Percentiles rank a stretch among this genome's conserved stretches.
These are phyloP conservation scores for Pyralis farinalis DNA, from an alignment of 2,888 invertebrate genomes.

Conservation along the genomic window DNA sequence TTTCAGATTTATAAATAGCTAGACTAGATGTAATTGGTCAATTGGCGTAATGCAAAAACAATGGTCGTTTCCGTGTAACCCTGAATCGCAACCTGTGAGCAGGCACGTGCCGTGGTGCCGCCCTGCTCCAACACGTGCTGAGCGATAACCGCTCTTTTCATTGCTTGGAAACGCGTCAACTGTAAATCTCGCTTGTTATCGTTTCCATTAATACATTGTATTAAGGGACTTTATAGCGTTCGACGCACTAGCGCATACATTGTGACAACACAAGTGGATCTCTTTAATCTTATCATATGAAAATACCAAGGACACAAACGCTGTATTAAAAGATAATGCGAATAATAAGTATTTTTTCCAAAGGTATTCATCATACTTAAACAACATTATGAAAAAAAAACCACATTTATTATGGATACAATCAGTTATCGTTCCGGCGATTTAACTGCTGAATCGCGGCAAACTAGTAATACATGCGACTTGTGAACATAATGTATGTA, in stretches of 20 bases:
- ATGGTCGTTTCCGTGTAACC: conserved; percentile 29
- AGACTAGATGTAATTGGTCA: background rate
- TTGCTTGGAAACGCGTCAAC: conserved; percentile 41
- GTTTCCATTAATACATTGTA: conserved; percentile 24
- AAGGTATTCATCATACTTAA: too few relatives aligned
- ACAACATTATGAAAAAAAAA: too few relatives aligned
- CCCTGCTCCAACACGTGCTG: conserved; percentile 35
- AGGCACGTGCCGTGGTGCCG: conserved; percentile 35
- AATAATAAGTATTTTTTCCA: too few relatives aligned
- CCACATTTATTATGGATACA: too few relatives aligned
- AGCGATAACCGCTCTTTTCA: conserved; percentile 40
- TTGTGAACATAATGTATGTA: background rate
- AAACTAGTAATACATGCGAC: background rate
- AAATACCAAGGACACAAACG: too few relatives aligned
- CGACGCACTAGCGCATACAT: background rate
- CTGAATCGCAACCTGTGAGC: conserved; percentile 24
- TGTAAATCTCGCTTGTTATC: conserved; percentile 38
- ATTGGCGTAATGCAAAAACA: conserved; percentile 16
- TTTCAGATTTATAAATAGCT: background rate
- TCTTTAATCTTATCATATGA: too few relatives aligned
- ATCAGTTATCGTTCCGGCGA: too few relatives aligned
- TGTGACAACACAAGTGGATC: too few relatives aligned
- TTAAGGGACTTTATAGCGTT: background rate
- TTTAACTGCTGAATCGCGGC: too few relatives aligned
- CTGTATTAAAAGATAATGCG: too few relatives aligned